Evolutionary conservation across 2,888 invertebrate genomes (phyloP).

Genomic region (Dilophus febrilis): DNA sequence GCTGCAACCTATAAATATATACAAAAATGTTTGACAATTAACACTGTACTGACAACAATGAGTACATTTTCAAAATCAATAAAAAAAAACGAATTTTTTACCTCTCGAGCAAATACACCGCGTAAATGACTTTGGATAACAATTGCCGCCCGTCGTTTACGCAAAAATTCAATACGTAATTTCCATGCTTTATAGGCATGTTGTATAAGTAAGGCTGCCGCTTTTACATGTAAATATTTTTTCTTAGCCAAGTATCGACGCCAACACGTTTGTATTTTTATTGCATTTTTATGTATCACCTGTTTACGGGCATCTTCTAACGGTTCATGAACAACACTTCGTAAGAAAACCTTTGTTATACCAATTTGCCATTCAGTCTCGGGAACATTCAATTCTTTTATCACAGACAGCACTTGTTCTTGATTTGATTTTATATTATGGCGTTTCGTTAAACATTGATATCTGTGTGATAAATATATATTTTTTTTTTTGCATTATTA

Average conservation of each 20-base stretch:
- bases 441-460: conserved; percentile 45
- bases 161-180: conserved; percentile 60
- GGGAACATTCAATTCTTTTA: conserved; percentile 48
- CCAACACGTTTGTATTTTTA: conserved; percentile 63
- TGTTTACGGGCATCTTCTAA: conserved; percentile 62
- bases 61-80: no score
- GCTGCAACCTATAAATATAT: conserved; percentile 39
- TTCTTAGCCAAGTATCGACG: conserved; percentile 45
- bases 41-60: neutral
- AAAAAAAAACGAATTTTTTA: conserved; percentile 15
- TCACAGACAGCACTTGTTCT: conserved; percentile 26
- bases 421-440: conserved; percentile 17
- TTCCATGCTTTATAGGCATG: conserved; percentile 77
- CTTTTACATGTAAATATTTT: conserved; percentile 46
- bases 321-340: conserved; percentile 63
- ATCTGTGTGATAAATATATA: neutral
- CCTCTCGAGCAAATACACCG: conserved; percentile 81
- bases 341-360: conserved; percentile 68
- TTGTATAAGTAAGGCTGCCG: conserved; percentile 58
- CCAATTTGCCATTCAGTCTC: conserved; percentile 78
- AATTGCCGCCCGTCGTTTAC: conserved; percentile 64
- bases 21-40: neutral
- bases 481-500: no score
- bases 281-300: conserved; percentile 49
- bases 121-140: conserved; percentile 73